Conservation (phyloP, 2,113 vertebrate species). For the Astur gentilis region DNA sequence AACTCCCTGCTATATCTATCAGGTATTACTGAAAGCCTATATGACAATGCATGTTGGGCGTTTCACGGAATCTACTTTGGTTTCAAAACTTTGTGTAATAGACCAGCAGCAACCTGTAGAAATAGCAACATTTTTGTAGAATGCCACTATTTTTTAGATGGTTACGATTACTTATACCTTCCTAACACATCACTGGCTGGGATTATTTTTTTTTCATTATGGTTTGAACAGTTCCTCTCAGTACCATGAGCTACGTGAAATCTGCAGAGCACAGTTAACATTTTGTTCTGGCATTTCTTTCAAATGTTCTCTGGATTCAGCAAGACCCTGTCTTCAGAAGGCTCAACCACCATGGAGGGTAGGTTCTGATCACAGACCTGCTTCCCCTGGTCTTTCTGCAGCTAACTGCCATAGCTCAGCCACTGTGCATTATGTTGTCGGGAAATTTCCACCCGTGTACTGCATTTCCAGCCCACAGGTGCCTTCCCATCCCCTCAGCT, state of each 20-base stretch:
- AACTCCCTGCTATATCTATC: background rate
- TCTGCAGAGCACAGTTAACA: background rate
- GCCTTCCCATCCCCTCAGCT: background rate
- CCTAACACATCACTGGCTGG: background rate
- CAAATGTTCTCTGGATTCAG: background rate
- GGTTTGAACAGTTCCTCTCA: background rate
- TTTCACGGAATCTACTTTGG: background rate
- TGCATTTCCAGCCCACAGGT: background rate
- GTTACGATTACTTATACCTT: background rate
- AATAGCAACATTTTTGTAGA: background rate
- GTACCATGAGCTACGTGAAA: background rate
- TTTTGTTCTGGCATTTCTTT: background rate
- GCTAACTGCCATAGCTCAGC: background rate
- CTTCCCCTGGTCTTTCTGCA: background rate
- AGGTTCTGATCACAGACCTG: background rate
- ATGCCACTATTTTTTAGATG: background rate
- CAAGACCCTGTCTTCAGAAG: background rate
- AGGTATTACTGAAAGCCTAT: background rate
- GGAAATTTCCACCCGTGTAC: background rate
- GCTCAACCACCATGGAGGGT: fast-evolving
- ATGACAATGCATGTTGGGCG: too few relatives aligned
- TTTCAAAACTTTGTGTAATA: background rate
- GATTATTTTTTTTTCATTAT: background rate
- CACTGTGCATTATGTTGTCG: fast-evolving
- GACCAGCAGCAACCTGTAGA: background rate